These are phyloP conservation scores for Plutomurus gul DNA, from an alignment of 1,140 invertebrate genomes.

Conservation along the genomic window DNA sequence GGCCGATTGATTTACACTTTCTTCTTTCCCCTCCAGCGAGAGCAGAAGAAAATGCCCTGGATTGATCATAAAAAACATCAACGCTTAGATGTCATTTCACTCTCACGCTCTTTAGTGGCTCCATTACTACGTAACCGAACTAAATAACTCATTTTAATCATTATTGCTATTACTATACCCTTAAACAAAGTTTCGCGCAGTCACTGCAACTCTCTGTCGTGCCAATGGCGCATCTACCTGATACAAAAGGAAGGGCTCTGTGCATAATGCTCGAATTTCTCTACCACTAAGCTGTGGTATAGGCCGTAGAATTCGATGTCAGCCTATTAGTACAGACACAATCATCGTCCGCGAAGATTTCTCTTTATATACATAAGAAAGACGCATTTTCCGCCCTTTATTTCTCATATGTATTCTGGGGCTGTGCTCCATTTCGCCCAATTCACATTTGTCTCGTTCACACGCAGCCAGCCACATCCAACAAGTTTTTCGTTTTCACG, in stretches of 20 bases:
- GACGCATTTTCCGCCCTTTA: too few relatives aligned
- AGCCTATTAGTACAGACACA: too few relatives aligned
- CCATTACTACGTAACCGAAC: neutral
- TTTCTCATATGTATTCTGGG: too few relatives aligned
- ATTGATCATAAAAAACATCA: constrained; percentile 36
- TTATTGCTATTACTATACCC: neutral
- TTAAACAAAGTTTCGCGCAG: too few relatives aligned
- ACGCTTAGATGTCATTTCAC: constrained; percentile 1
- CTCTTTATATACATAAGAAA: too few relatives aligned
- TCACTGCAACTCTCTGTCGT: too few relatives aligned
- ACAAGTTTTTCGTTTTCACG: neutral
- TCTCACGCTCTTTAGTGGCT: neutral
- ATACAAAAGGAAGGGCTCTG: too few relatives aligned
- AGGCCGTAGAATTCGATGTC: too few relatives aligned
- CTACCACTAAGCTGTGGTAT: too few relatives aligned
- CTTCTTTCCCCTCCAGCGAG: constrained; percentile 30
- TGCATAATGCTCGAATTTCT: too few relatives aligned
- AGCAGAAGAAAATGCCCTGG: constrained; percentile 52
- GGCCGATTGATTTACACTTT: constrained; percentile 30
- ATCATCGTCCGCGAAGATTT: too few relatives aligned
- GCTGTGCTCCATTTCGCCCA: neutral
- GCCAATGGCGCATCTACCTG: too few relatives aligned
- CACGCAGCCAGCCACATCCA: neutral
- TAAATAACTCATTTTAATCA: neutral
- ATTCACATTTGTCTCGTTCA: neutral